phyloP scores from a whole-genome alignment of 2,113 vertebrate genomes.

The Anseranas semipalmata region DNA sequence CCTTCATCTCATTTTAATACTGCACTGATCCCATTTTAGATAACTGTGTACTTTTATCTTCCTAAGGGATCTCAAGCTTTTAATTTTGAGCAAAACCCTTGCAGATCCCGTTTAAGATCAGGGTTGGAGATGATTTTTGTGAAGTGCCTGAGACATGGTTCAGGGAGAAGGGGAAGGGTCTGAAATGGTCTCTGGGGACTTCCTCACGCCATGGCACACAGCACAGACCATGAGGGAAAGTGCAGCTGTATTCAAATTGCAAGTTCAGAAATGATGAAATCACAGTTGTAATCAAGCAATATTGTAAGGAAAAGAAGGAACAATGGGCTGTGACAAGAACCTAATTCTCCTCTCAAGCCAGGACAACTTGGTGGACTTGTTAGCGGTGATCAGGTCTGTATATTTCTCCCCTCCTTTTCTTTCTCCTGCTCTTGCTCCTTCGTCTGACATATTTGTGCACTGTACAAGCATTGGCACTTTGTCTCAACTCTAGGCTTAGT shows the following conservation, averaged over 20 bases:
- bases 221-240: neutral
- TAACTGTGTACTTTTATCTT: slow-evolving; percentile 6
- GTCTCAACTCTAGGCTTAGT: neutral
- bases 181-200: neutral
- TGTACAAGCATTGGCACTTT: neutral
- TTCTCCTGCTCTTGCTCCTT: neutral
- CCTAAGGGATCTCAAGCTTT: slow-evolving; percentile 48
- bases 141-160: neutral
- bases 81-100: slow-evolving; percentile 48
- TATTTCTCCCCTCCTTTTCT: neutral
- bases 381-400: neutral
- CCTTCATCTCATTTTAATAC: slow-evolving; percentile 11
- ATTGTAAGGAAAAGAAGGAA: neutral
- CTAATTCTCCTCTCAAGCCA: neutral
- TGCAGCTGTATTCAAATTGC: neutral
- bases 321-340: too few species aligned
- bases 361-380: neutral
- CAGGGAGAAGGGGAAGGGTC: neutral
- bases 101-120: neutral
- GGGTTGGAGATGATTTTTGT: neutral
- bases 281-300: neutral
- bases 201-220: neutral
- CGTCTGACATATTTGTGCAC: fast-evolving
- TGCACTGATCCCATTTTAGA: slow-evolving; percentile 31
- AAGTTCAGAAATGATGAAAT: neutral